phyloP scores from a whole-genome alignment of 2,888 invertebrate species.

The Conus canariensis region DNA sequence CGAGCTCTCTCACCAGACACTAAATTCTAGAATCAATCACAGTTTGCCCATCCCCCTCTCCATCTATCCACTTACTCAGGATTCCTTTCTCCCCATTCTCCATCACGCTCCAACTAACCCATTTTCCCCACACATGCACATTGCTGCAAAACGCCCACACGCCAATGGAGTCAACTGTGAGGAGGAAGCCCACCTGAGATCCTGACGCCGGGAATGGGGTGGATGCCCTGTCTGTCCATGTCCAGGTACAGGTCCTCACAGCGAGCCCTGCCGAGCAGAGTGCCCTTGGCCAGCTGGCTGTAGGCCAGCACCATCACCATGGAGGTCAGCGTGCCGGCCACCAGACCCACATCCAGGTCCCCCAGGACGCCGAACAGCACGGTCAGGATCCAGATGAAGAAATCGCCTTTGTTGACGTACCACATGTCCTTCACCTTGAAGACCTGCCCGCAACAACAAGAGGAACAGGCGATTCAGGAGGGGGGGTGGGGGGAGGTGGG shows the following conservation, averaged over 20 bases:
- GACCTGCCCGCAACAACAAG: slow-evolving; percentile 64
- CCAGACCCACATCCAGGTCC: slow-evolving; percentile 69
- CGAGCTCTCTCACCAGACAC: too few relatives aligned
- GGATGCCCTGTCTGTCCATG: slow-evolving; percentile 11
- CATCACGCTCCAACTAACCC: too few relatives aligned
- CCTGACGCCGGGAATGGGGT: slow-evolving; percentile 9
- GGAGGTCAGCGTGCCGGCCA: slow-evolving; percentile 64
- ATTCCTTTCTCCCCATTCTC: too few relatives aligned
- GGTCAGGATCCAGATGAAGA: slow-evolving; percentile 79
- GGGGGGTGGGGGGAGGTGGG: too few relatives aligned
- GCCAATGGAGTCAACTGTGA: neutral
- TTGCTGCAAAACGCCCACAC: neutral
- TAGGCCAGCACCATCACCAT: slow-evolving; percentile 45
- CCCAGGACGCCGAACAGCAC: slow-evolving; percentile 61
- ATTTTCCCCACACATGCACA: too few relatives aligned
- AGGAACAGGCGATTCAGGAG: slow-evolving; percentile 48
- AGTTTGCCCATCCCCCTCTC: too few relatives aligned
- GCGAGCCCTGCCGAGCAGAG: slow-evolving; percentile 31
- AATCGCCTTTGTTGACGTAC: slow-evolving; percentile 88
- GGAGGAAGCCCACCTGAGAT: slow-evolving; percentile 35
- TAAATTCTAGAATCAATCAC: too few relatives aligned
- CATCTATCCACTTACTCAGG: too few relatives aligned
- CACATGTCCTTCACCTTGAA: slow-evolving; percentile 84
- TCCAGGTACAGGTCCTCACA: slow-evolving; percentile 36
- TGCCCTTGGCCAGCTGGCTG: slow-evolving; percentile 34